Conservation (phyloP, 2,797 vertebrate species). For the Leptatherina wallacei region DNA sequence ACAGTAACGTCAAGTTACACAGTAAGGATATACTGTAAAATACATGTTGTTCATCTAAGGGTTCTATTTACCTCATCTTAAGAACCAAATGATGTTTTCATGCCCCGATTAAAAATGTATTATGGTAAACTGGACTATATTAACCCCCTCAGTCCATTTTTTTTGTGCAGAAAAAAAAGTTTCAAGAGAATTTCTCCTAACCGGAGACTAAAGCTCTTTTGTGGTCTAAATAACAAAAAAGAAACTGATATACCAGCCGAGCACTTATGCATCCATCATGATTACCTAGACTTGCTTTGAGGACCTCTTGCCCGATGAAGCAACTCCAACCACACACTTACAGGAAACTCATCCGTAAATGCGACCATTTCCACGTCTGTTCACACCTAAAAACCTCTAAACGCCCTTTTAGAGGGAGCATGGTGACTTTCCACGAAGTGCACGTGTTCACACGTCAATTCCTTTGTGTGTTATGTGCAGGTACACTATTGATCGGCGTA, state of each 20-base stretch:
- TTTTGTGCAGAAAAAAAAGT: not conserved
- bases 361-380: not conserved
- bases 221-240: not conserved
- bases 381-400: slow-evolving; percentile 3
- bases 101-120: not conserved
- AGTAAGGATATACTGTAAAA: not conserved
- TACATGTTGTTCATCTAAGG: not conserved
- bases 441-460: slow-evolving; percentile 1
- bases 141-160: not conserved
- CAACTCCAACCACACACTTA: not conserved
- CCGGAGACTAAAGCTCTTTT: no score
- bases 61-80: not conserved
- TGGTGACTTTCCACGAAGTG: not conserved
- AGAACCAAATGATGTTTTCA: not conserved
- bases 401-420: slow-evolving; percentile 2
- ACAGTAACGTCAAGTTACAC: no score
- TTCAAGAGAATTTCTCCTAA: not conserved
- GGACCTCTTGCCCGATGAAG: not conserved
- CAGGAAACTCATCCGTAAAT: not conserved
- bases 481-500: slow-evolving; percentile 94
- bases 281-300: not conserved
- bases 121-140: not conserved
- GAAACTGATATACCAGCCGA: not conserved
- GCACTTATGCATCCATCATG: not conserved
- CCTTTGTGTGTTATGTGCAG: slow-evolving; percentile 72